Evolutionary conservation across 2,888 invertebrate species (phyloP), one percentile per base, ranked within the genome.

Genomic region (Helobdella robusta): DNA sequence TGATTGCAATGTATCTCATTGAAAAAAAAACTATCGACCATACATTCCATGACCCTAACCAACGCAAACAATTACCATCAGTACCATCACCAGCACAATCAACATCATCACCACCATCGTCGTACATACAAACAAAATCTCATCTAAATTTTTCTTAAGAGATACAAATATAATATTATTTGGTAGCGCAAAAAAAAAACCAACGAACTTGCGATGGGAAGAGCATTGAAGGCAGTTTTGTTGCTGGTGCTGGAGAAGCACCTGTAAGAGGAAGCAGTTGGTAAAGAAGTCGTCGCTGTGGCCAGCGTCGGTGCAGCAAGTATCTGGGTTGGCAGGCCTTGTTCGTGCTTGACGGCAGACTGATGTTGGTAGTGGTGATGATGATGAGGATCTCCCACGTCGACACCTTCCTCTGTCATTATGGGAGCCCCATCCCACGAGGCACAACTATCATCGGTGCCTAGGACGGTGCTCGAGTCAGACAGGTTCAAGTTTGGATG

Each of bases 391-490:
- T 4, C 32, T 1, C 23, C 8, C 15, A 23, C 23, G 15, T 20
- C 48, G 4, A 30, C 56, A 8, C 6, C 28, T 1, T 59, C 59
- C 34, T 63, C 63, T 28, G 25, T 52, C 20, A 34, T 52, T 3
- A 28, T 34, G 4, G 25, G 35, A 25, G 48, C 28, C 8, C 63
- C 63, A 25, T 63, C 63, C 63, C 63, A 63, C 0, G 63, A 63
- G 20, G 52, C 32, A 48, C 46, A 35, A 36, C 63, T 63, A 34
- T 63, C 63, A 15, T 63, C 63, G 0, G 63, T 63, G 0, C 63
- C 63, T 6, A 63, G 50, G 23, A 30, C 52, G 32, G 28, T 63
- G 56, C 32, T 56, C 1, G 56, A 56, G 32, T 56, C 56, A 28
- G 56, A 56, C 30, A 28, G 4, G 32, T 56, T 56, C 56, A 56